Conservation (phyloP, 2,113 vertebrate genomes). For the Columbina picui region DNA sequence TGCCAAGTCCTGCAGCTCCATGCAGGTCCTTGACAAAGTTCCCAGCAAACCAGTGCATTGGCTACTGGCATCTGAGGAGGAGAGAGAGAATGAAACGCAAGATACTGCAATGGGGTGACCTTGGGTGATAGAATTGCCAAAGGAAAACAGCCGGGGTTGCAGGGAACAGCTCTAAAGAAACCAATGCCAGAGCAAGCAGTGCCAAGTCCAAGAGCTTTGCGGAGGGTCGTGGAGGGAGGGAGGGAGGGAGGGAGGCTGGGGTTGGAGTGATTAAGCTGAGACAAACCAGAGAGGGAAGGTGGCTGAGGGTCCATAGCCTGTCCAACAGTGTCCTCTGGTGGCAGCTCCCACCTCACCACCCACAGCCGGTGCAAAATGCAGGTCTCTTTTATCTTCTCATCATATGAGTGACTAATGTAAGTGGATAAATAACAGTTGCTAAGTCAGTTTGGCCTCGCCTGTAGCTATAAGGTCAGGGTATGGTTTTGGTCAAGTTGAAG, state of each 20-base stretch:
- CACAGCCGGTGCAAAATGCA: fast-evolving
- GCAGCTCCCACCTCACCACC: neutral
- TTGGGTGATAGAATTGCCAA: neutral
- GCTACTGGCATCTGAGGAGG: neutral
- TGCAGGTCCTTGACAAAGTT: neutral
- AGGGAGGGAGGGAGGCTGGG: neutral
- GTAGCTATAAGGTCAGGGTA: neutral
- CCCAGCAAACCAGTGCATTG: neutral
- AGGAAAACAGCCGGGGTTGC: neutral
- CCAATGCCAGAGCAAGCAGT: neutral
- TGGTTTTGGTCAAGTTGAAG: neutral
- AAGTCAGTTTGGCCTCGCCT: neutral
- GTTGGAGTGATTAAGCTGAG: fast-evolving
- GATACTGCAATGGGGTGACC: neutral
- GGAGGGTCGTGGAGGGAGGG: neutral
- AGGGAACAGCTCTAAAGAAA: neutral
- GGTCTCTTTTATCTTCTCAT: neutral
- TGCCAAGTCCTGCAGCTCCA: neutral
- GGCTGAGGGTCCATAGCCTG: neutral
- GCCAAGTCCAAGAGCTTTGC: neutral
- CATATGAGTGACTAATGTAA: neutral
- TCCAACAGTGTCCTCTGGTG: constrained; percentile 60
- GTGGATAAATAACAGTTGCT: neutral
- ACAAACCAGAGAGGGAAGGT: neutral
- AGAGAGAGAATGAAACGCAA: neutral